Base-by-base conservation (phyloP, 2,113 vertebrate genomes). In the Ursus arctos region DNA sequence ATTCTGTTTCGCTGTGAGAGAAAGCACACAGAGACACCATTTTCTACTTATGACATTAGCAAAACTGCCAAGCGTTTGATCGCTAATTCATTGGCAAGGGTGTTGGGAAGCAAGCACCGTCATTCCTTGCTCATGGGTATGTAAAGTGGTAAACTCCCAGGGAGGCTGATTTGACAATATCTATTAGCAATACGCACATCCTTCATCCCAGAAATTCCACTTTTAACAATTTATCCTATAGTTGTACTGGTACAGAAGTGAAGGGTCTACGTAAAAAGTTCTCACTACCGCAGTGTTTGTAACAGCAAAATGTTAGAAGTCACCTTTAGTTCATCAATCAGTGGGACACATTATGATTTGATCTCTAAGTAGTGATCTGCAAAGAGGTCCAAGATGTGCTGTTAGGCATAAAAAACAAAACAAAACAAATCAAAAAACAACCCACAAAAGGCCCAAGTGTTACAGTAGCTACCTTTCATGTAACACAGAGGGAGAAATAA, bases 351-450 rank as follows among this genome's bases (percentile, higher is more conserved):
- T 21, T 47, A 18, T 55, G 33, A 21, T 47, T 47, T 72, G 72
- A 93, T 83, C 91, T 93, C 43, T 59, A 96, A 82, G 53, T 49
- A 91, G 36, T 43, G 18, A 77, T 77, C 89, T 82, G 31, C 31
- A 82, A 85, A 86, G 72, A 97, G 18, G 9, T 90, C 77, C 6
- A 90, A 90, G 53, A 55, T 85, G 6, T 22, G 79, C 21, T 77
- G 10, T 71, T 47, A 47, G n/a, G 36, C 96, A 55, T n/a, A 77
- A 91, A 79, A 63, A 26, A 88, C 43, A 43, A 43, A 43, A 43
- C 43, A 43, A 43, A 43, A 43, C 43, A 43, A 43, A 43, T 43
- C 43, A 31, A 77, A 10, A 5, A 61, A 61, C 59, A 61, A 0
- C 28, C 14, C 40, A 13, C 10, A 65, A 55, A 87, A 63, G 36